Evolutionary conservation across 2,113 vertebrate genomes (phyloP), one percentile per base, ranked within the genome.

Genomic region (Alosa alosa): DNA sequence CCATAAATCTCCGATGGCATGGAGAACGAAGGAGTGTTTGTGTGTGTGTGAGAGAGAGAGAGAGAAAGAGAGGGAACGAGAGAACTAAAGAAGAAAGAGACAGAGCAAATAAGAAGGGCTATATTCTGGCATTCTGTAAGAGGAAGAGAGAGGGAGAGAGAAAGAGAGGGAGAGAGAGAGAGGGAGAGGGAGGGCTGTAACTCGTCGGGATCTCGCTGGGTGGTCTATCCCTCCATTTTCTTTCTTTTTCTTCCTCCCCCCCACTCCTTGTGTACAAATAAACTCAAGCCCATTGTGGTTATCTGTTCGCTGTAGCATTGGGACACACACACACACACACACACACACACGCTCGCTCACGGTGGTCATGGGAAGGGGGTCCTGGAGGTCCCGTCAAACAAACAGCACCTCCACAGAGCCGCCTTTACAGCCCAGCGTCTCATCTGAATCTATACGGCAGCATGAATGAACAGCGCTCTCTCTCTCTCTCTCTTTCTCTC

Each of bases 221-320:
- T 96, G 95, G 95, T 96, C 95, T 86, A 78, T 87, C 88, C 89
- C 90, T 91, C 93, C 92, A 92, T 93, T 94, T 87, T 86, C 83
- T 86, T 84, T 83, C 72, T 83, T 82, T 85, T 83, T 52, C 18
- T 22, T 22, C 25, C 25, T 25, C 25, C 64, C 25, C 25, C 64
- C 10, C 64, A 4, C 46, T 47, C 50, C 94, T 92, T 94, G 94
- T 95, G 92, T 95, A 96, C 94, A 95, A 96, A 96, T 95, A 95
- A 95, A 96, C 94, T 91, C 93, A 94, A 92, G 92, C 92, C 93
- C 90, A 94, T 94, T 94, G 93, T 94, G 93, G 91, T 93, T 92
- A 91, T 93, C 92, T 90, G 89, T 87, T 91, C 90, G 90, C 91
- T 87, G 85, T 87, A 90, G 88, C 91, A 89, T 57, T 84, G 85